Percentiles rank a stretch among this genome's conserved stretches.
Evolutionary conservation across 2,888 invertebrate species (phyloP).

Genomic region (Lycia hirtaria): DNA sequence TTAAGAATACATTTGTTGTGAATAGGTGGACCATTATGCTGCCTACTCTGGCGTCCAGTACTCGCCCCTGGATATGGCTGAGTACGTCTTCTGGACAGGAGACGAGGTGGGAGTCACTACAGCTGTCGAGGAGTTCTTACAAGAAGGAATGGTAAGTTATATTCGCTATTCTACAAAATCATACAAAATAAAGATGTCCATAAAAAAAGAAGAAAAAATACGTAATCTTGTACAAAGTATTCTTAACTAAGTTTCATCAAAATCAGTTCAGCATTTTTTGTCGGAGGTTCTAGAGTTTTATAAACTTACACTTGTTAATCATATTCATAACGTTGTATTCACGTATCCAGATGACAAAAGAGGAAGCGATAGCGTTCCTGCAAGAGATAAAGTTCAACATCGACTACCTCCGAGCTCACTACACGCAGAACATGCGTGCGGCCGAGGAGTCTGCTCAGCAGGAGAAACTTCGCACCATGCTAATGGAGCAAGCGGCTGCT

Average conservation of each 20-base stretch:
- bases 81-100: slow-evolving; percentile 93
- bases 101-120: slow-evolving; percentile 91
- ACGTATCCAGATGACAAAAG: slow-evolving; percentile 88
- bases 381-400: slow-evolving; percentile 91
- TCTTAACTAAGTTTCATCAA: neutral
- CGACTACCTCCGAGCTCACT: slow-evolving; percentile 88
- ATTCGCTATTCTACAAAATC: neutral
- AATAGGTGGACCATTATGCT: slow-evolving; percentile 83
- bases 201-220: too few relatives aligned
- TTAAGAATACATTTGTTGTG: neutral
- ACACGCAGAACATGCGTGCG: slow-evolving; percentile 79
- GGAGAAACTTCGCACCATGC: slow-evolving; percentile 70
- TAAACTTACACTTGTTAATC: neutral
- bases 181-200: too few relatives aligned
- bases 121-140: slow-evolving; percentile 91
- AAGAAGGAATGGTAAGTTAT: slow-evolving; percentile 88
- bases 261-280: neutral
- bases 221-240: too few relatives aligned
- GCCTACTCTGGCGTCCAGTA: slow-evolving; percentile 88
- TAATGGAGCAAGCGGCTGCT: slow-evolving; percentile 72
- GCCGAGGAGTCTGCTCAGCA: slow-evolving; percentile 75
- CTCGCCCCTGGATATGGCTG: slow-evolving; percentile 92
- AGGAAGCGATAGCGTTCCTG: slow-evolving; percentile 90
- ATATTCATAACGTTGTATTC: neutral
- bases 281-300: neutral